Evolutionary conservation across 37 sponge, comb jelly and placozoan genomes (phyloP).

Genomic region (Beroe ovata): DNA sequence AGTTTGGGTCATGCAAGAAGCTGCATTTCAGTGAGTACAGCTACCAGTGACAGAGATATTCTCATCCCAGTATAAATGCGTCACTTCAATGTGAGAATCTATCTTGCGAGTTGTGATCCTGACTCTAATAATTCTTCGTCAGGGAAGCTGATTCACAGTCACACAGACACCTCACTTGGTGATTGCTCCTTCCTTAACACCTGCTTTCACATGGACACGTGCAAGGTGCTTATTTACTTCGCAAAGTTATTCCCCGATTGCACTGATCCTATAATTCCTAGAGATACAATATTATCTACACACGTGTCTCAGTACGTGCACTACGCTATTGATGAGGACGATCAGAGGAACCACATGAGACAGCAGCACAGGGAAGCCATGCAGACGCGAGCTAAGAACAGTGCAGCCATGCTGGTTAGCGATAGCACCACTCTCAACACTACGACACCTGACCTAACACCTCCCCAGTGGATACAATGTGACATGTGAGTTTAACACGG

Average conservation of each 20-base stretch:
- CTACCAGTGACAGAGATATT: no score
- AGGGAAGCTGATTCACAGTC: constrained; percentile 77
- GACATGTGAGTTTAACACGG: constrained; percentile 78
- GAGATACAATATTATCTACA: not conserved
- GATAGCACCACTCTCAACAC: constrained; percentile 7
- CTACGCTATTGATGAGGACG: constrained; percentile 80
- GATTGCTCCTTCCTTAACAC: constrained; percentile 99
- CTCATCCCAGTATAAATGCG: no score
- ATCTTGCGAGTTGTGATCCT: no score
- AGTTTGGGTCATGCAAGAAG: constrained; percentile 76
- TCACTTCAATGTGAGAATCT: no score
- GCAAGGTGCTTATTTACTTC: constrained; percentile 69
- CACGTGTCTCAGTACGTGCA: constrained; percentile 76
- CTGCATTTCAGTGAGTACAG: constrained; percentile 80
- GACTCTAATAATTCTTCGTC: no score
- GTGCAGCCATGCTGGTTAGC: constrained; percentile 62
- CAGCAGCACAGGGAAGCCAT: not conserved
- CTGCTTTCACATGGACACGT: constrained; percentile 94
- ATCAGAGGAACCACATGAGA: constrained; percentile 43
- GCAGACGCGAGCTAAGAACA: constrained; percentile 48
- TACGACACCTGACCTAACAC: constrained; percentile 69
- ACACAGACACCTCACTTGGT: constrained; percentile 89
- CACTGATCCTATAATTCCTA: not conserved
- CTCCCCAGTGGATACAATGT: constrained; percentile 90
- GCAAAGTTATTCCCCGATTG: not conserved